Conservation (phyloP, 2,797 vertebrate genomes). For the Coregonus suidteri region DNA sequence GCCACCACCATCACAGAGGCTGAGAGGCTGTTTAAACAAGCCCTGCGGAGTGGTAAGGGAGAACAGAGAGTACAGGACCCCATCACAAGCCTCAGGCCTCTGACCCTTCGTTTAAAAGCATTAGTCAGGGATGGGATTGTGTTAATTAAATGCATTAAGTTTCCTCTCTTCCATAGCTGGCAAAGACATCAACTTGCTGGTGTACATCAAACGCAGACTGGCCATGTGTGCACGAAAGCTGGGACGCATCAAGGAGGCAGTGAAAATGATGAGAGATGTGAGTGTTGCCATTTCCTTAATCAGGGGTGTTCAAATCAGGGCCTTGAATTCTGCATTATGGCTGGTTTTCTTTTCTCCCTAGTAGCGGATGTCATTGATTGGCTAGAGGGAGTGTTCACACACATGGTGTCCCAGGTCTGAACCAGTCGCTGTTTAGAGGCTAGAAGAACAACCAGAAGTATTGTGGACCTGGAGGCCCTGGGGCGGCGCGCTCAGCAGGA, state of each 20-base stretch:
- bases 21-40: slow-evolving; percentile 95
- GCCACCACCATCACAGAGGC: slow-evolving; percentile 96
- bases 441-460: background rate
- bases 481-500: no score
- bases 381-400: background rate
- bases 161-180: slow-evolving; percentile 77
- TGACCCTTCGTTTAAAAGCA: background rate
- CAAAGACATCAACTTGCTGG: slow-evolving; percentile 96
- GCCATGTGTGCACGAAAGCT: slow-evolving; percentile 98
- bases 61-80: background rate
- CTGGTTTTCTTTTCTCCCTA: background rate
- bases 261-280: slow-evolving; percentile 99
- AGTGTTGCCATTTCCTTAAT: slow-evolving; percentile 62
- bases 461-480: no score
- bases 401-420: background rate
- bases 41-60: slow-evolving; percentile 88
- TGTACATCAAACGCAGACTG: slow-evolving; percentile 95
- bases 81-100: background rate
- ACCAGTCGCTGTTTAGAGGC: background rate
- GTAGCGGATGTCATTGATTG: background rate
- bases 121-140: background rate
- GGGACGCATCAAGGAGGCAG: slow-evolving; percentile 95
- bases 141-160: background rate
- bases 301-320: background rate
- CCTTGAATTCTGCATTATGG: background rate